Evolutionary conservation across 1,140 invertebrate species (phyloP), one percentile per base, ranked within the genome.

Genomic region (Sminthurinus signatus): DNA sequence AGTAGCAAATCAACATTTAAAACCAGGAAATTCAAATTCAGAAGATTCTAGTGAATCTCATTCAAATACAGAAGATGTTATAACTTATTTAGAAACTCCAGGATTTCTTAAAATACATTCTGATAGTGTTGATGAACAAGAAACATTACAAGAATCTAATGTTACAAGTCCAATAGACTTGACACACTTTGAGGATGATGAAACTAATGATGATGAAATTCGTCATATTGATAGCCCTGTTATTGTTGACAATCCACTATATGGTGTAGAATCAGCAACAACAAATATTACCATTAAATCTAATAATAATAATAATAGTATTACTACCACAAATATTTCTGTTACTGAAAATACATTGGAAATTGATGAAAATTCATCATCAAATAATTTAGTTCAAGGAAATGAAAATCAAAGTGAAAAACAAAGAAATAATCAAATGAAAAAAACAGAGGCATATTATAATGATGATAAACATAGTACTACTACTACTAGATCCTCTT

Each of bases 161-260:
- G 29, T 39, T 29, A 28, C 31, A 17, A 50, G 23, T 27, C 29
- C 44, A 29, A 42, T n/a, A 5, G 23, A 48, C 8, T 12, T n/a
- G 10, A 12, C n/a, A 42, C 10, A 42, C 10, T 42, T 42, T n/a
- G n/a, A n/a, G n/a, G n/a, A 42, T 50, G 31, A 25, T 17, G 60
- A 57, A 14, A 46, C 21, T 50, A 62, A 62, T n/a, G 48, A 64
- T 2, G 66, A 61, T 17, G 69, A 68, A 60, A 71, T 71, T 52
- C 62, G 66, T 0, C 64, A 66, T 52, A 68, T 71, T 32, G 69
- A 68, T 39, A 66, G 63, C 54, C 66, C 69, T 1, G 17, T 64
- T 21, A 31, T 64, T 2, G 58, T 72, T 0, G 63, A 69, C 19
- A 68, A 71, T 46, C 69, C 69, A 19, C 36, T 71, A 17, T 71